Base-by-base conservation (phyloP, 2,888 invertebrate species). In the Apeira syringaria region DNA sequence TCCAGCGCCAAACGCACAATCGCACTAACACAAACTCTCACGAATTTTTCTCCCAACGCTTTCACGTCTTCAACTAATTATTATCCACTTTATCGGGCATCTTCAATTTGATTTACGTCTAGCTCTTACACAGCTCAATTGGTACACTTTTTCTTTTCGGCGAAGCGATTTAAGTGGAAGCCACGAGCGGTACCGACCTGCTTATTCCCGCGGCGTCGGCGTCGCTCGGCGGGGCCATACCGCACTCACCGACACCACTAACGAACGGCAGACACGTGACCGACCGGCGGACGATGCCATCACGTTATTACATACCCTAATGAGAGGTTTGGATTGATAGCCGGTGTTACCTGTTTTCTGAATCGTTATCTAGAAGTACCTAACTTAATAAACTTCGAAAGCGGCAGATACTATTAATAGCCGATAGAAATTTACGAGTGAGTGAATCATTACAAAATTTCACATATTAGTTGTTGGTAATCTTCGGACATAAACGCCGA, bases 31-130 rank as follows among this genome's bases (percentile, higher is more conserved):
- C 76, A 80, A 81, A 79, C 85, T 89, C 88, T 87, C 87, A 89
- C 88, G 86, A 88, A 86, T 88, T 87, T 88, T 87, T 86, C 88
- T 88, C 88, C 85, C 88, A 87, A 83, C 87, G 69, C 89, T 88
- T 88, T 89, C 88, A 80, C 88, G 74, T 80, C 85, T 82, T 82
- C 88, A 80, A 85, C 87, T 89, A 88, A 89, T 89, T 89, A 89
- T 88, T 87, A 89, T 84, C 86, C 83, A 89, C 88, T 89, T 88
- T 88, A 89, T 88, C 88, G 85, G 79, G 78, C 88, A 88, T 88
- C 89, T 88, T 86, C 87, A 88, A 86, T 89, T 88, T 88, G 88
- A 88, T 88, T 88, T 88, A 89, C 87, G 81, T 84, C 83, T 82
- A 80, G 71, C 78, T 79, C 76, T 80, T 79, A 79, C 80, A 79